These are phyloP conservation scores for Spodoptera litura DNA, from an alignment of 1,140 invertebrate species.

Conservation along the genomic window DNA sequence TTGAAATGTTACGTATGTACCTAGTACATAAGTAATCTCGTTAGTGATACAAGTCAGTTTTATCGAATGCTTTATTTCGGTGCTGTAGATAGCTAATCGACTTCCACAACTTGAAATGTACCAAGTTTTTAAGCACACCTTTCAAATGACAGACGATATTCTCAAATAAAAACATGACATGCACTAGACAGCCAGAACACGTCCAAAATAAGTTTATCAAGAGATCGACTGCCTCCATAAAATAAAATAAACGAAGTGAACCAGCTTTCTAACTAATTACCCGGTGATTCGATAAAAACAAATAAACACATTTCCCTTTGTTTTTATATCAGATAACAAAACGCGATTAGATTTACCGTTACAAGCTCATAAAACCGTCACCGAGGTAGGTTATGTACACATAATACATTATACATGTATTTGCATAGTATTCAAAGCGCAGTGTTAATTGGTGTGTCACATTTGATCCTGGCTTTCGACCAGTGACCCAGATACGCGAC, in stretches of 20 bases:
- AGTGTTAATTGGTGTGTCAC: constrained; percentile 51
- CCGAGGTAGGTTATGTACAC: constrained; percentile 12
- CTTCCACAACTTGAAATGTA: no score
- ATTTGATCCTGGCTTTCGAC: constrained; percentile 48
- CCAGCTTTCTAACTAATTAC: background rate
- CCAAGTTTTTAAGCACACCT: no score
- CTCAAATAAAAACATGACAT: no score
- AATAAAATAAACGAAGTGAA: background rate
- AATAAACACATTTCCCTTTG: background rate
- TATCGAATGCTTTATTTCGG: no score
- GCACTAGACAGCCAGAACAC: no score
- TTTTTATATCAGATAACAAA: constrained; percentile 16
- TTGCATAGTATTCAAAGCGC: background rate
- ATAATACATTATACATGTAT: background rate
- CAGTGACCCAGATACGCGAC: constrained; percentile 50
- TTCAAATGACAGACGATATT: no score
- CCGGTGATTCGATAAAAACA: background rate
- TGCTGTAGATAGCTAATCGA: no score
- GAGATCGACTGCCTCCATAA: no score
- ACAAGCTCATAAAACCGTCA: background rate
- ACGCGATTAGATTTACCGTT: constrained; percentile 24
- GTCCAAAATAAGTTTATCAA: no score
- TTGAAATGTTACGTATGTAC: no score
- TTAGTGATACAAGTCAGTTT: no score
- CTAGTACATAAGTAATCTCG: no score